phyloP scores from a whole-genome alignment of 2,797 vertebrate species.

The Muscicapa comitata region DNA sequence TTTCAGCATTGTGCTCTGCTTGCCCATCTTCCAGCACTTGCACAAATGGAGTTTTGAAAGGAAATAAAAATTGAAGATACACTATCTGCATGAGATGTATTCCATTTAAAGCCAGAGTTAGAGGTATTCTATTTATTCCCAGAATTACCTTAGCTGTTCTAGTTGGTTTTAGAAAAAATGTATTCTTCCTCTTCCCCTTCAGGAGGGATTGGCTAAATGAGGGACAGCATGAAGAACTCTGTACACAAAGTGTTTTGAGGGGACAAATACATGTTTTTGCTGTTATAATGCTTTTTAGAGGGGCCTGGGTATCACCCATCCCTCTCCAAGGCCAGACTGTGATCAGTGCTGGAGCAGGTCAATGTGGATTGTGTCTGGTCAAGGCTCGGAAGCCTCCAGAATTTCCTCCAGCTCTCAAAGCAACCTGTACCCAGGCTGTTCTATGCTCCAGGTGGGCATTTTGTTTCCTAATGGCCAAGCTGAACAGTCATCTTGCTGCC shows the following conservation, averaged over 20 bases:
- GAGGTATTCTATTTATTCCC: background rate
- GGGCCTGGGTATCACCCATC: no score
- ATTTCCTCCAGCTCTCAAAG: background rate
- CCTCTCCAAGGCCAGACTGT: background rate
- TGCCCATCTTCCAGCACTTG: background rate
- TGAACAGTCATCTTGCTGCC: background rate
- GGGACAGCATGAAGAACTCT: accelerated
- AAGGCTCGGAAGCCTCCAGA: background rate
- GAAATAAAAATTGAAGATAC: background rate
- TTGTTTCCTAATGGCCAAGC: background rate
- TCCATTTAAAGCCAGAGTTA: background rate
- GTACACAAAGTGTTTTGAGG: background rate
- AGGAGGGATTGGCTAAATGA: background rate
- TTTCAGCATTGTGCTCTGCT: background rate
- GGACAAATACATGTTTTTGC: background rate
- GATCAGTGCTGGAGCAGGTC: background rate
- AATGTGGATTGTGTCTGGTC: background rate
- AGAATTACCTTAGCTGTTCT: background rate
- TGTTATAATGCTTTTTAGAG: background rate
- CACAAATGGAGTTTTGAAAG: background rate
- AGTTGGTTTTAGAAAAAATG: background rate
- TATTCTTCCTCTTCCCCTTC: background rate
- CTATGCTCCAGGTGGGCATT: background rate
- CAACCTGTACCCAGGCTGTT: background rate
- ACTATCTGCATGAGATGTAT: background rate